Conservation (phyloP, 23 tunicate genomes). For the Halocynthia roretzi region DNA sequence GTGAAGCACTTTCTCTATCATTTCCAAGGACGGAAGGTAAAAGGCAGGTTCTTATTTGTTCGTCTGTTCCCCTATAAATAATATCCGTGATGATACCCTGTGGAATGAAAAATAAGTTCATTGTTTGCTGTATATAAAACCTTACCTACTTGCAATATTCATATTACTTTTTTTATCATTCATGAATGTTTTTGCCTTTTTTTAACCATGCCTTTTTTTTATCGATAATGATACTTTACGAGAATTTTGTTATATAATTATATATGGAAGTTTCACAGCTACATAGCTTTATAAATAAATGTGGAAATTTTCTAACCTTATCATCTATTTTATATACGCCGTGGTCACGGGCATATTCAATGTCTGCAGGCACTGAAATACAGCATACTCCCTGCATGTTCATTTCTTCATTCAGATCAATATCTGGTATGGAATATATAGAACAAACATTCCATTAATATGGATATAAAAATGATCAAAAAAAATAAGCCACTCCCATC, state of each 20-base stretch:
- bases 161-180: too few relatives aligned
- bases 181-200: too few relatives aligned
- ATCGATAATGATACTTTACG: too few relatives aligned
- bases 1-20: constrained; percentile 25
- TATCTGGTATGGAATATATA: neutral
- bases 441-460: too few relatives aligned
- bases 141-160: neutral
- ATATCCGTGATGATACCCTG: constrained; percentile 31
- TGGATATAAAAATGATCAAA: too few relatives aligned
- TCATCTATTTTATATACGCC: constrained; percentile 66
- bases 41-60: constrained; percentile 6
- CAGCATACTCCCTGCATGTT: constrained; percentile 50
- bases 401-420: constrained; percentile 31
- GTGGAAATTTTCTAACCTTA: neutral
- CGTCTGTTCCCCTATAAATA: constrained; percentile 57
- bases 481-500: too few relatives aligned
- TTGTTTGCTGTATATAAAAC: neutral
- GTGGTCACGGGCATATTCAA: constrained; percentile 66
- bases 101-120: neutral
- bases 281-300: neutral
- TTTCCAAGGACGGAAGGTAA: neutral
- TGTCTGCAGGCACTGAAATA: constrained; percentile 49
- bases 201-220: too few relatives aligned
- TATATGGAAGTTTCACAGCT: too few relatives aligned
- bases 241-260: too few relatives aligned